Percentiles rank a stretch among this genome's conserved stretches.
Conservation (phyloP, 2,113 vertebrate genomes). For the Channa argus region DNA sequence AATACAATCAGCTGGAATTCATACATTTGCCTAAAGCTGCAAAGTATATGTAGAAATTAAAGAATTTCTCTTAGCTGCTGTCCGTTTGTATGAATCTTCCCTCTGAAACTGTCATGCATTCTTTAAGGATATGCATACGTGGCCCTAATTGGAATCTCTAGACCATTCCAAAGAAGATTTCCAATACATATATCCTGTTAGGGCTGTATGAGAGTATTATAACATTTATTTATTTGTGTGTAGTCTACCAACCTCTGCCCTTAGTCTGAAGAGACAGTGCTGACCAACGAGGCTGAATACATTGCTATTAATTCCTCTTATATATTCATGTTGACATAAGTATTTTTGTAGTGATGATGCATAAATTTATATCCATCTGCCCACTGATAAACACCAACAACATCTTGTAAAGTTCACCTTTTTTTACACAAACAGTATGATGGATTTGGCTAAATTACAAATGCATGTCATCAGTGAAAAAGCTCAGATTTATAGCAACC, state of each 20-base stretch:
- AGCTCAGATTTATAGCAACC: neutral
- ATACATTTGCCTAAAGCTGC: slow-evolving; percentile 48
- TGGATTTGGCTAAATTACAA: neutral
- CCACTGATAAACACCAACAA: neutral
- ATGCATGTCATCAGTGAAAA: no score
- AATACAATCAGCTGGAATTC: slow-evolving; percentile 30
- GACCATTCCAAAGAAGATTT: neutral
- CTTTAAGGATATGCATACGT: neutral
- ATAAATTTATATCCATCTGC: slow-evolving; percentile 6
- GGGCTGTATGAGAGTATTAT: neutral
- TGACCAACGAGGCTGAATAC: neutral
- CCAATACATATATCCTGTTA: neutral
- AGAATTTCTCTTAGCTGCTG: slow-evolving; percentile 57
- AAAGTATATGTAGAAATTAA: slow-evolving; percentile 47
- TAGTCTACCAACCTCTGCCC: neutral
- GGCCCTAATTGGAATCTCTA: neutral
- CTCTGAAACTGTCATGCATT: neutral
- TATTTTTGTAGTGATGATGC: neutral
- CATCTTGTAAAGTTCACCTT: neutral
- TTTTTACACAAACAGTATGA: slow-evolving; percentile 4
- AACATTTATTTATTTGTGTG: slow-evolving; percentile 10
- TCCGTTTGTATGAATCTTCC: neutral
- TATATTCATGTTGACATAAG: slow-evolving; percentile 47
- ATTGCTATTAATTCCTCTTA: neutral
- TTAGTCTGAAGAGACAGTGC: neutral